Evolutionary conservation across 2,888 invertebrate genomes (phyloP).

Genomic region (Drosophila antonietae): DNA sequence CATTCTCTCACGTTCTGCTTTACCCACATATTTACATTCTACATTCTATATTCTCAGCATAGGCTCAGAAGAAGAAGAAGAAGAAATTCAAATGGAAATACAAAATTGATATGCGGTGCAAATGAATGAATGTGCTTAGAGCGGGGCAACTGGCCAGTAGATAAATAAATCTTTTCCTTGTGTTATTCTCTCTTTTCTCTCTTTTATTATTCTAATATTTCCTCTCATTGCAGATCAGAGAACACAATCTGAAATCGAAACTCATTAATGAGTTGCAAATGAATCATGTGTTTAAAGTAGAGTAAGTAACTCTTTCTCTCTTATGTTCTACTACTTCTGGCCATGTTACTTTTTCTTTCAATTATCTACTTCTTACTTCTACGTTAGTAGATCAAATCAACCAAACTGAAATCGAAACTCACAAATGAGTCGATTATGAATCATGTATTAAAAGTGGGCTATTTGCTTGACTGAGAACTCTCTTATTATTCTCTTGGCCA

Average conservation of each 20-base stretch:
- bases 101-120: neutral
- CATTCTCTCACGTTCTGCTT: slow-evolving; percentile 5
- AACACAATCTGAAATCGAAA: neutral
- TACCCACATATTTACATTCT: neutral
- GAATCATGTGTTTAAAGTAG: neutral
- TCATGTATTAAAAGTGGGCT: neutral
- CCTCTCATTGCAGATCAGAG: neutral
- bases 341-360: neutral
- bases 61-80: neutral
- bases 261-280: neutral
- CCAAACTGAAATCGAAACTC: slow-evolving; percentile 2
- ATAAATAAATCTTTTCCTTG: too few relatives aligned
- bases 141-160: neutral
- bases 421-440: slow-evolving; percentile 3
- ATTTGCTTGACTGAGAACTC: slow-evolving; percentile 1
- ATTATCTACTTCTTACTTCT: neutral
- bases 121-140: neutral
- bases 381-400: neutral
- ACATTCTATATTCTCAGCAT: neutral
- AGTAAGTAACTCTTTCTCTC: slow-evolving; percentile 4
- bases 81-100: slow-evolving; percentile 2
- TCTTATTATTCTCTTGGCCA: slow-evolving; percentile 10
- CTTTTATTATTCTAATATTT: too few relatives aligned
- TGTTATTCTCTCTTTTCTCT: neutral
- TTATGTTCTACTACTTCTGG: neutral